phyloP scores from a whole-genome alignment of 92 coral and sea anemone species.

The Meandrina meandrites region DNA sequence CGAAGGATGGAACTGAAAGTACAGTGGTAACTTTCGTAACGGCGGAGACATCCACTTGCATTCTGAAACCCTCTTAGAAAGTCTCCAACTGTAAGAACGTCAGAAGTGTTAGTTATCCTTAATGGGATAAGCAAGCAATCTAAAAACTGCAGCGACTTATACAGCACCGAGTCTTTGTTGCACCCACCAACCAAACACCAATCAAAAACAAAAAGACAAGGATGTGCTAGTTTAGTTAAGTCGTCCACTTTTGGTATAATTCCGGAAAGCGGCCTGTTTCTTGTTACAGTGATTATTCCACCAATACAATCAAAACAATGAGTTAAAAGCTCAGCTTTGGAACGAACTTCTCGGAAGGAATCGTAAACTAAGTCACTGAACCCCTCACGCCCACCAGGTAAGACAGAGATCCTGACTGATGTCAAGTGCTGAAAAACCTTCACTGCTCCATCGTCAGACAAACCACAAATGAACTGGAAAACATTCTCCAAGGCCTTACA shows the following conservation, averaged over 20 bases:
- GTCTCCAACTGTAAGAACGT: background rate
- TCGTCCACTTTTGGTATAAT: background rate
- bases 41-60: accelerated
- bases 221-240: background rate
- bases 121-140: background rate
- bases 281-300: background rate
- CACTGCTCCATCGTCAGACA: slow-evolving; percentile 17
- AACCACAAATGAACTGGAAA: slow-evolving; percentile 28
- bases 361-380: background rate
- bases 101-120: background rate
- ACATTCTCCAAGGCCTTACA: background rate
- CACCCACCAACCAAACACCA: background rate
- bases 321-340: background rate
- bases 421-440: slow-evolving; percentile 1
- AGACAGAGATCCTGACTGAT: background rate
- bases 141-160: background rate
- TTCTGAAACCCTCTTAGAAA: background rate
- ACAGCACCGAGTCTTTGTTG: background rate
- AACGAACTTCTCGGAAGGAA: background rate
- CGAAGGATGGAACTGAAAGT: background rate
- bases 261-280: no score
- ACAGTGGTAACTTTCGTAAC: no score
- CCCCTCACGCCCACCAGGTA: background rate
- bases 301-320: background rate
- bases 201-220: background rate